Evolutionary conservation across 2,888 invertebrate species (phyloP).

Genomic region (Drosophila anceps): DNA sequence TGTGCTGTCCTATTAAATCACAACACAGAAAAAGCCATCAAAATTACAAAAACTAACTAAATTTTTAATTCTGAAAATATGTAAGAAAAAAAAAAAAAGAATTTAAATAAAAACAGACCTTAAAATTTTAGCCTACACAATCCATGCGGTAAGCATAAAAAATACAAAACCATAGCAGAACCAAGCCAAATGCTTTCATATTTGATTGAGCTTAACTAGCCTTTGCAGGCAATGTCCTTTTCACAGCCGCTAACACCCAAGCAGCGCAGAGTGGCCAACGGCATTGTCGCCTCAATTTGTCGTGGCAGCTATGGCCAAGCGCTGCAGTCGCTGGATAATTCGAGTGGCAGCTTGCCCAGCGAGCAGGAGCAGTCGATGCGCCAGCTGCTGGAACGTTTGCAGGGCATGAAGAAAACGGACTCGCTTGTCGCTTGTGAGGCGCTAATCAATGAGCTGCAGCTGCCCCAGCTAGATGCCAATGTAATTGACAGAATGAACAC

Average conservation of each 20-base stretch:
- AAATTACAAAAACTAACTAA: neutral
- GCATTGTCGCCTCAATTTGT: constrained; percentile 28
- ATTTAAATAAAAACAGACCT: neutral
- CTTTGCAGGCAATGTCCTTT: constrained; percentile 5
- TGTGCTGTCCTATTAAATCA: neutral
- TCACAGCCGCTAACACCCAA: constrained; percentile 4
- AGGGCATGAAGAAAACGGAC: constrained; percentile 15
- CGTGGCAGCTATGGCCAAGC: constrained; percentile 49
- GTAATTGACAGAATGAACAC: constrained; percentile 30
- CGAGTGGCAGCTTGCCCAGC: constrained; percentile 18
- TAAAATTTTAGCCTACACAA: neutral
- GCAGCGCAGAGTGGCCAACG: constrained; percentile 45
- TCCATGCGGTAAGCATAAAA: neutral
- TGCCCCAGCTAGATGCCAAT: constrained; percentile 20
- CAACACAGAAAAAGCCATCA: neutral
- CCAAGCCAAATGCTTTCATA: neutral
- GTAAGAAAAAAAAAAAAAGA: neutral
- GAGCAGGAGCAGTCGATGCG: constrained; percentile 28
- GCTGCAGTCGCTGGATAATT: constrained; percentile 8
- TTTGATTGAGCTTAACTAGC: neutral
- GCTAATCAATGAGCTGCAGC: constrained; percentile 21
- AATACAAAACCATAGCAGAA: neutral
- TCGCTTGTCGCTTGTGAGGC: constrained; percentile 25
- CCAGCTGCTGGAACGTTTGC: constrained; percentile 19
- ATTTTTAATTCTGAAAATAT: neutral